A percentile compares a stretch with the other conserved stretches of the same genome.
These are phyloP conservation scores for Vidua macroura DNA, from an alignment of 2,113 vertebrate genomes.

Conservation along the genomic window DNA sequence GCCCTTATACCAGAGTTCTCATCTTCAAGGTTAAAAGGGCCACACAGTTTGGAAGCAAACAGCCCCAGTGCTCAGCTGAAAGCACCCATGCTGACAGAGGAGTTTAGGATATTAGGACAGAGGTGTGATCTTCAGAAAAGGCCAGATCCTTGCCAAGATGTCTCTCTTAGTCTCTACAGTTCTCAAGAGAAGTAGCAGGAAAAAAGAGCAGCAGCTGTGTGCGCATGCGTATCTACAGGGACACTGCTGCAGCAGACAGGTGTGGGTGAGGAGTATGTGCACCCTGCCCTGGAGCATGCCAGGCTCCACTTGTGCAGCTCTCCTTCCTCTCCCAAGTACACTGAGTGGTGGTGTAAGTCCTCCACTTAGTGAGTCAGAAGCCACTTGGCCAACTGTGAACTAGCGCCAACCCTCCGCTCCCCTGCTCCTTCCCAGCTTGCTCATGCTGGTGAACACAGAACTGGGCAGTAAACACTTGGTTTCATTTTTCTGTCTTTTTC, in stretches of 20 bases:
- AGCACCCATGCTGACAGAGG: background rate
- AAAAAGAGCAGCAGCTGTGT: background rate
- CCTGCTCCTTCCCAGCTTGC: background rate
- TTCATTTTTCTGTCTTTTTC: background rate
- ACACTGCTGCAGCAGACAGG: background rate
- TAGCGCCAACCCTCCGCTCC: background rate
- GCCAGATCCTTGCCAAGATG: background rate
- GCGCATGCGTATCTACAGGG: background rate
- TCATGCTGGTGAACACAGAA: background rate
- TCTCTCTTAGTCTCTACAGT: background rate
- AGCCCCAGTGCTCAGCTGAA: background rate
- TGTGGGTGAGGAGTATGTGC: background rate
- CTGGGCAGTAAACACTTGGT: accelerated
- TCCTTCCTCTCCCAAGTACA: background rate
- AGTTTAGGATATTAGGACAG: background rate
- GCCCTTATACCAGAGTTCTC: background rate
- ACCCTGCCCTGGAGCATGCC: background rate
- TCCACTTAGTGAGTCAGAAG: background rate
- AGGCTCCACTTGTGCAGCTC: background rate
- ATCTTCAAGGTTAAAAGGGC: background rate
- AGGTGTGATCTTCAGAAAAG: background rate
- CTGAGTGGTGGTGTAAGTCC: background rate
- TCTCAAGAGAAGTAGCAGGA: background rate
- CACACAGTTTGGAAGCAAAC: background rate
- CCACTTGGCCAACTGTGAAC: background rate